These are phyloP conservation scores for Eueides isabella DNA, from an alignment of 1,140 invertebrate species.

Conservation along the genomic window DNA sequence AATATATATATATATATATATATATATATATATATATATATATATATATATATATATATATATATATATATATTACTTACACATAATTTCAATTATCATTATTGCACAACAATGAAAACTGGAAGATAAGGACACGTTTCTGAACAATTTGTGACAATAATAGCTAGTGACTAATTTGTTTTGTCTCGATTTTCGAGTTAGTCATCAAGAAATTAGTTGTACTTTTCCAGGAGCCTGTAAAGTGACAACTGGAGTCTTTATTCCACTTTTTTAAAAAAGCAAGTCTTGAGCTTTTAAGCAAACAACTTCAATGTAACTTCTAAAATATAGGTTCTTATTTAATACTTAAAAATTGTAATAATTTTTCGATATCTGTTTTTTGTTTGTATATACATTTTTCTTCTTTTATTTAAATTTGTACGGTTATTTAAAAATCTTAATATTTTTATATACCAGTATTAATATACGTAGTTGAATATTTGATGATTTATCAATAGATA, in stretches of 20 bases:
- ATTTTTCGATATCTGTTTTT: no score
- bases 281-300: not conserved
- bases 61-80: not conserved
- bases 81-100: not conserved
- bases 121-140: conserved; percentile 10
- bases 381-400: no score
- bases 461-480: no score
- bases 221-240: conserved; percentile 29
- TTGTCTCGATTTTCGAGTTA: conserved; percentile 29
- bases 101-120: conserved; percentile 15
- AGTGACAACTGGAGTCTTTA: conserved; percentile 6
- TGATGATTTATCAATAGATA: no score
- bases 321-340: no score
- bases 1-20: no score
- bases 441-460: no score
- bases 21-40: no score
- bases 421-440: no score
- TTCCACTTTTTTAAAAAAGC: not conserved
- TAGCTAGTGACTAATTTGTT: conserved; percentile 31
- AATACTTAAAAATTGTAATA: no score
- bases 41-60: no score
- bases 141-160: conserved; percentile 19
- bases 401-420: no score
- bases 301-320: not conserved
- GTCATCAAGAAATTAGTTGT: conserved; percentile 25